Percentiles rank a stretch among this genome's conserved stretches.
Conservation (phyloP, 1,140 invertebrate genomes). For the Drosophila aff. region DNA sequence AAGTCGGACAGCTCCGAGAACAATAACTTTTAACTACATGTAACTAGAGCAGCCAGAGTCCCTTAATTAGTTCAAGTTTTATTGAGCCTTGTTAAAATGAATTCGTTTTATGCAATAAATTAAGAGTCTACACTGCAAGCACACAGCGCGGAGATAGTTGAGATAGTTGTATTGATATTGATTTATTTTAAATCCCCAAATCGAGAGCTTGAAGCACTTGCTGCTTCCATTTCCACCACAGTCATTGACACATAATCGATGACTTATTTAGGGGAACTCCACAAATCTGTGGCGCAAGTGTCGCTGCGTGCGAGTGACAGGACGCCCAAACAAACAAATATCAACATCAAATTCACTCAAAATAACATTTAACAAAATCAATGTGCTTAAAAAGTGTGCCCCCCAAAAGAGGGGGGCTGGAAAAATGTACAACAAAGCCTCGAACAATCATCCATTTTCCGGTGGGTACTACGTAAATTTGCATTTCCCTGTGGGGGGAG, state of each 20-base stretch:
- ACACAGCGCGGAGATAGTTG: not conserved
- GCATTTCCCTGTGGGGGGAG: conserved; percentile 25
- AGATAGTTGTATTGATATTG: not conserved
- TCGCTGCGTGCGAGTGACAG: conserved; percentile 62
- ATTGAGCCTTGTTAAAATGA: conserved; percentile 65
- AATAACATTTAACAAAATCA: conserved; percentile 53
- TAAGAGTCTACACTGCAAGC: conserved; percentile 15
- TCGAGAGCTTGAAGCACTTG: not conserved
- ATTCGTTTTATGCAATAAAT: conserved; percentile 55
- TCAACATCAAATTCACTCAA: conserved; percentile 43
- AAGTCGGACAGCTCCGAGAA: conserved; percentile 64
- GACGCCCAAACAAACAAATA: conserved; percentile 31
- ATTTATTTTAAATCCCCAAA: not conserved
- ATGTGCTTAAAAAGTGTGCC: conserved; percentile 38
- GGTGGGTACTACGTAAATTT: conserved; percentile 35
- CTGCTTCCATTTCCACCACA: conserved; percentile 4
- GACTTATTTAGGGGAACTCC: conserved; percentile 30
- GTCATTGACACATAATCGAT: conserved; percentile 47
- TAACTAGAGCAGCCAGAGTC: conserved; percentile 5
- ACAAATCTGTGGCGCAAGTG: conserved; percentile 52
- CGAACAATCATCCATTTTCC: conserved; percentile 30
- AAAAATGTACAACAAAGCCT: conserved; percentile 33
- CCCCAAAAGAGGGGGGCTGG: not conserved
- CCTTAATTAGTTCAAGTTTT: conserved; percentile 73
- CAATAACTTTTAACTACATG: conserved; percentile 55